Conservation (phyloP, 2,113 vertebrate genomes). For the Tauraco erythrolophus region DNA sequence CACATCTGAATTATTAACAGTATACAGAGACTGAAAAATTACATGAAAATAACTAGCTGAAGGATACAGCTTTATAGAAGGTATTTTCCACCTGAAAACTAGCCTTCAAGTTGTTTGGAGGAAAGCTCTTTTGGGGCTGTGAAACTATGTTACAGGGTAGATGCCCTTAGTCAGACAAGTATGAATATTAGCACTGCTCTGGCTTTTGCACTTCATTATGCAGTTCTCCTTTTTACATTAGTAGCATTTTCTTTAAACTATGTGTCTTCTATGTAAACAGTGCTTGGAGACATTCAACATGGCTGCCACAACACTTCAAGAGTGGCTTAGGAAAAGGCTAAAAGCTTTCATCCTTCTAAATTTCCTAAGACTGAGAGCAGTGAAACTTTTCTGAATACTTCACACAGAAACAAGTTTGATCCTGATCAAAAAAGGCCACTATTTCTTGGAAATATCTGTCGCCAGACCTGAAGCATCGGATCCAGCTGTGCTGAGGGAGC, state of each 20-base stretch:
- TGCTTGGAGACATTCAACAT: neutral
- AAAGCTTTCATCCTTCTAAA: neutral
- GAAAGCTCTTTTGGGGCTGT: neutral
- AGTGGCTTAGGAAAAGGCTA: neutral
- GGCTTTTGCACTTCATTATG: neutral
- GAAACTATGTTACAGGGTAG: neutral
- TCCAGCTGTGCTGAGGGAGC: conserved; percentile 59
- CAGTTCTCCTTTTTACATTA: neutral
- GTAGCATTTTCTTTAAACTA: neutral
- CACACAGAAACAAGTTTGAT: conserved; percentile 10
- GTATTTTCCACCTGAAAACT: neutral
- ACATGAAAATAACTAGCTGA: neutral
- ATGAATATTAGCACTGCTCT: neutral
- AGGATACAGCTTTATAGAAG: neutral
- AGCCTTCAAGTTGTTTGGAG: neutral
- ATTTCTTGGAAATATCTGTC: conserved; percentile 64
- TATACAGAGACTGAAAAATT: neutral
- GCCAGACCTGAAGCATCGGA: conserved; percentile 66
- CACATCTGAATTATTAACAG: neutral
- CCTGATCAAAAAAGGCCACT: conserved; percentile 27
- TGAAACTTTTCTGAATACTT: neutral
- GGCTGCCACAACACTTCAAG: neutral
- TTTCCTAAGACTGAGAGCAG: neutral
- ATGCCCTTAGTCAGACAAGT: neutral
- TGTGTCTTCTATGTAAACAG: neutral